phyloP scores from a whole-genome alignment of 2,888 invertebrate species.

The Ceriagrion tenellum region DNA sequence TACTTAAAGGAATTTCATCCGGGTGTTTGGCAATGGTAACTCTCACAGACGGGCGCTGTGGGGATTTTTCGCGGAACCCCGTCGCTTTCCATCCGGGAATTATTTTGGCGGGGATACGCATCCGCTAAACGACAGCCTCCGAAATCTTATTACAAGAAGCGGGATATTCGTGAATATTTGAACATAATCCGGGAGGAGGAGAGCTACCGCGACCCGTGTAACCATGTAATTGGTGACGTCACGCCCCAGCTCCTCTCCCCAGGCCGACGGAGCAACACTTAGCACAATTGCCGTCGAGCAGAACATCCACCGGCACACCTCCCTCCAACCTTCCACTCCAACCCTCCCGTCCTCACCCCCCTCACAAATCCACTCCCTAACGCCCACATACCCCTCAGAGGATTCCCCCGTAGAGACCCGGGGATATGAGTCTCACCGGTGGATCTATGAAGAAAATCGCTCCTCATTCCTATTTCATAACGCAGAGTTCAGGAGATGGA shows the following conservation, averaged over 20 bases:
- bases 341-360: neutral
- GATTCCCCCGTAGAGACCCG: neutral
- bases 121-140: neutral
- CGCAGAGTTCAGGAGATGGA: conserved; percentile 36
- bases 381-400: too few relatives aligned
- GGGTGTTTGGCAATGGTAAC: too few relatives aligned
- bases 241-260: neutral
- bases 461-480: conserved; percentile 66
- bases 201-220: neutral
- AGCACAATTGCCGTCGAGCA: neutral
- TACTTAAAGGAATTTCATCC: too few relatives aligned
- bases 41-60: neutral
- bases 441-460: conserved; percentile 65
- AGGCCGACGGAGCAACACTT: neutral
- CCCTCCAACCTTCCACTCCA: neutral
- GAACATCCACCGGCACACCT: neutral
- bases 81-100: neutral
- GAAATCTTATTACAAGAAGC: neutral
- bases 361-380: neutral
- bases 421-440: conserved; percentile 37
- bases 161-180: conserved; percentile 22
- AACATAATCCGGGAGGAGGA: neutral
- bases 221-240: neutral
- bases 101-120: neutral
- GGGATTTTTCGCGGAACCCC: neutral